Conservation (phyloP, 2,888 invertebrate genomes). For the Acanthococcus lagerstroemiae region DNA sequence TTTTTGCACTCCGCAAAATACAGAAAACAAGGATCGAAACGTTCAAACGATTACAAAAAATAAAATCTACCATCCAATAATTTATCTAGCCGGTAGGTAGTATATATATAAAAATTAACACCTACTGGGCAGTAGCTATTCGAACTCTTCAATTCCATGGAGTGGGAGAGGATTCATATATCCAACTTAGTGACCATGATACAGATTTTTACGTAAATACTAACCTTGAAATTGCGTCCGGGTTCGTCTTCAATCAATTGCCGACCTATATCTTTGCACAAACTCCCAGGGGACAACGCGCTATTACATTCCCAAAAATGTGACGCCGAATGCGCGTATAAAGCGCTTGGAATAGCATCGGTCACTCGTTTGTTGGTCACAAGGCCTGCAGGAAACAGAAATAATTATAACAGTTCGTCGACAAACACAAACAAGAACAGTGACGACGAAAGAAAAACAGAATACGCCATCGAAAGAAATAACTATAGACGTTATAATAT, state of each 20-base stretch:
- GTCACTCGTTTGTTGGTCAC: conserved; percentile 69
- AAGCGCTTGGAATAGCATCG: conserved; percentile 66
- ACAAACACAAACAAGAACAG: no score
- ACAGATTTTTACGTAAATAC: not conserved
- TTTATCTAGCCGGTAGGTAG: not conserved
- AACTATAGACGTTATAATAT: no score
- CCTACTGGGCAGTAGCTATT: no score
- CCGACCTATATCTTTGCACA: conserved; percentile 66
- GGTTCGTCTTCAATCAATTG: conserved; percentile 68
- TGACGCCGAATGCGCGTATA: conserved; percentile 63
- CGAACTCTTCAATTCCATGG: not conserved
- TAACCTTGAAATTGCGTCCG: conserved; percentile 60
- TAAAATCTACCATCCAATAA: no score
- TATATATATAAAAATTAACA: not conserved
- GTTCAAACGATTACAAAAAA: no score
- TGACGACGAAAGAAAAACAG: no score
- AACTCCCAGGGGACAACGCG: conserved; percentile 57
- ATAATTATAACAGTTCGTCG: not conserved
- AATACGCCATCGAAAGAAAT: no score
- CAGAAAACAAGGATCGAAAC: no score
- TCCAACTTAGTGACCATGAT: not conserved
- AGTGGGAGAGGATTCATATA: not conserved
- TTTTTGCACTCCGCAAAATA: no score
- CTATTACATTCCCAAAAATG: conserved; percentile 70
- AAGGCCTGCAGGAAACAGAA: conserved; percentile 47